These are phyloP conservation scores for Odontamblyopus lacepedii DNA, from an alignment of 2,797 vertebrate genomes.

Conservation along the genomic window DNA sequence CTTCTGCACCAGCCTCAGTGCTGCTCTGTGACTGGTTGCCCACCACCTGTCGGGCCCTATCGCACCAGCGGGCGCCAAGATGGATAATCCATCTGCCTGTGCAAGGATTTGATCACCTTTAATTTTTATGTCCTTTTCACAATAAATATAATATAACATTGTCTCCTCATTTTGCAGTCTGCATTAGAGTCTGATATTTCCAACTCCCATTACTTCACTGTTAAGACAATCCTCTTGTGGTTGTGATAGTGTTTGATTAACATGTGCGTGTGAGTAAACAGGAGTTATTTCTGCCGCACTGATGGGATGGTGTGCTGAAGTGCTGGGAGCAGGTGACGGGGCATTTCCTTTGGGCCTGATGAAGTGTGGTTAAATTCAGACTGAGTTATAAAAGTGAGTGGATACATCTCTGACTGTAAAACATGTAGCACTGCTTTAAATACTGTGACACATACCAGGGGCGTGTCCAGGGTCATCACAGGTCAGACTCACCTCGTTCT, in stretches of 20 bases:
- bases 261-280: constrained; percentile 2
- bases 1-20: too few relatives aligned
- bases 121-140: too few relatives aligned
- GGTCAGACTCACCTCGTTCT: constrained; percentile 34
- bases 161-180: too few relatives aligned
- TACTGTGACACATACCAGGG: constrained; percentile 40
- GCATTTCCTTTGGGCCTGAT: constrained; percentile 11
- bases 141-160: too few relatives aligned
- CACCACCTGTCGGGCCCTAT: too few relatives aligned
- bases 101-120: too few relatives aligned
- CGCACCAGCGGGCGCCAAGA: too few relatives aligned
- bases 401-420: constrained; percentile 42
- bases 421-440: constrained; percentile 58
- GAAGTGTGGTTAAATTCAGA: neutral
- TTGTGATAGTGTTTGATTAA: neutral
- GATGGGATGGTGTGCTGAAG: constrained; percentile 1
- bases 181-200: neutral
- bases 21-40: too few relatives aligned
- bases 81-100: too few relatives aligned
- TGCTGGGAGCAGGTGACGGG: constrained; percentile 39
- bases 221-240: neutral
- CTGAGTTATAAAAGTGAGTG: constrained; percentile 26
- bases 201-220: neutral
- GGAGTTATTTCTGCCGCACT: constrained; percentile 12
- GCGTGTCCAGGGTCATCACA: constrained; percentile 30